Base-by-base conservation (phyloP, 2,888 invertebrate species). In the Callyntrura guangdongensis region DNA sequence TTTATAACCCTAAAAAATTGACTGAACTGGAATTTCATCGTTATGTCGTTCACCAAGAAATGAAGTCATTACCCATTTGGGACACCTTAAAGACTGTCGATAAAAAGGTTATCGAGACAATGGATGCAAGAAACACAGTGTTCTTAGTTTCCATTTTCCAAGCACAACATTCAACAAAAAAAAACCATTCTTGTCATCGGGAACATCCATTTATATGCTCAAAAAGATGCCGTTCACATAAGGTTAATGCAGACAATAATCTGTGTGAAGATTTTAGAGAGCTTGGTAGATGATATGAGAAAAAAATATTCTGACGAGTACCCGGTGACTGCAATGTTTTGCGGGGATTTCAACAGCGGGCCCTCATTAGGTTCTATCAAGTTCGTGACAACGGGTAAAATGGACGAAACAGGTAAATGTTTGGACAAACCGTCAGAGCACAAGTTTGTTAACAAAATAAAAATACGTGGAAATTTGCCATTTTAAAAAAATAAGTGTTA, bases 261-360 rank as follows among this genome's bases (percentile, higher is more conserved):
- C 92, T 96, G 96, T 27, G 96, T 98, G 92, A 95, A 96, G 64
- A 97, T 97, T 95, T 94, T 98, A 27, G 96, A 97, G 95, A 96
- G 59, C 93, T 95, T 86, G 92, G 93, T 87, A 89, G 94, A 87
- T 90, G 94, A 94, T 94, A 95, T 94, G 88, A 92, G 85, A 36
- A 14, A 86, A 88, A 92, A 96, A 95, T 93, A 95, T 89, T 94
- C 95, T 5, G 94, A 95, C 0, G n/a, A n/a, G n/a, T 94, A 95
- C n/a, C 95, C 95, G 53, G 95, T 97, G 45, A 96, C 97, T 0
- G 94, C 98, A 0, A 95, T 99, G 87, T 96, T 98, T 93, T 98
- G 98, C 95, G 99, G 99, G 0, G 99, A 99, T 95, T 98, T 99
- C 94, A 99, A 99, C 95, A 98, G 98, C 95, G 96, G 96, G 0